A percentile compares a stretch with the other conserved stretches of the same genome.
Evolutionary conservation across 2,888 invertebrate species (phyloP).

Genomic region (Thecocarcelia acutangulata): DNA sequence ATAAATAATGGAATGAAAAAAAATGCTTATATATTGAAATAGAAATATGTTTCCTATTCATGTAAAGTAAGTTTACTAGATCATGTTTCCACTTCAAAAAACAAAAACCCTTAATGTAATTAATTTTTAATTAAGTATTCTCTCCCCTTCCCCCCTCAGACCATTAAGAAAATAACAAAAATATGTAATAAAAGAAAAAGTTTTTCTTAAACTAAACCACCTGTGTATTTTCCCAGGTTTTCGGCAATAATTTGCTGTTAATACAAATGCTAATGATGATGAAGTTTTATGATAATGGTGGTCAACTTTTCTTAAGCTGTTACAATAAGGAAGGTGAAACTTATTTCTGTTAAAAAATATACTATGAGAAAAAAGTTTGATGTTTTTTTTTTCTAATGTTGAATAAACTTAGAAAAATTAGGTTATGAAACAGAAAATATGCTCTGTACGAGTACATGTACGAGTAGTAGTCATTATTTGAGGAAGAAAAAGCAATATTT

Average conservation of each 20-base stretch:
- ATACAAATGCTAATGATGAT: conserved; percentile 56
- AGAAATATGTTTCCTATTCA: no score
- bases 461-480: no score
- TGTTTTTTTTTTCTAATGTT: no score
- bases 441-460: no score
- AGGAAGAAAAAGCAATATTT: no score
- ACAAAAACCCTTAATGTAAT: not conserved
- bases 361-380: conserved; percentile 7
- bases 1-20: no score
- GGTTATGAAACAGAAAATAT: no score
- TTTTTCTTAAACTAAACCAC: conserved; percentile 46
- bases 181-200: conserved; percentile 8
- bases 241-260: conserved; percentile 40
- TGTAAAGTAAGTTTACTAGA: no score
- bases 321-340: conserved; percentile 1
- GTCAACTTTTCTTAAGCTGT: conserved; percentile 60
- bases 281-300: conserved; percentile 28
- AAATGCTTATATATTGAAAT: no score
- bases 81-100: not conserved
- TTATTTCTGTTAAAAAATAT: not conserved
- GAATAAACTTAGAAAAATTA: no score
- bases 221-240: conserved; percentile 62
- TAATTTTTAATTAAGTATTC: not conserved
- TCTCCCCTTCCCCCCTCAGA: no score
- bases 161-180: no score